Evolutionary conservation across 1,140 invertebrate species (phyloP).

Genomic region (Neotoxoptera formosana): DNA sequence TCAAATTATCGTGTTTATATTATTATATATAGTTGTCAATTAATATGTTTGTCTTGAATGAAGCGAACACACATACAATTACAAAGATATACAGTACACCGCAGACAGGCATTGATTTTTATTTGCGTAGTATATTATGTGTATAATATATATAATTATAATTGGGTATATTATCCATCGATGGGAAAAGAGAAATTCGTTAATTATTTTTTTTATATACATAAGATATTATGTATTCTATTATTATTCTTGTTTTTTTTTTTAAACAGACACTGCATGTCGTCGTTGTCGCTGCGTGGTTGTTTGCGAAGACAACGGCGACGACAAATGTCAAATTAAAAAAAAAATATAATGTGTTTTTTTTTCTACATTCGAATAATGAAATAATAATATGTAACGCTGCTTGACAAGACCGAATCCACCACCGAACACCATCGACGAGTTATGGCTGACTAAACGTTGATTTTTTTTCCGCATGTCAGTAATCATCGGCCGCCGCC

Average conservation of each 20-base stretch:
- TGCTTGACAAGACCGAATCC: background rate
- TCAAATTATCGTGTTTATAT: background rate
- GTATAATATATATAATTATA: background rate
- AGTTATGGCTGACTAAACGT: constrained; percentile 21
- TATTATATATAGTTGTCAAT: background rate
- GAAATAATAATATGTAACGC: background rate
- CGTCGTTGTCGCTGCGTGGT: no score
- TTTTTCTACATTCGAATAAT: background rate
- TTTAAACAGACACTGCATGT: background rate
- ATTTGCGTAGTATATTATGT: background rate
- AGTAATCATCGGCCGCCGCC: background rate
- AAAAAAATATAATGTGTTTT: background rate
- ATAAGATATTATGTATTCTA: background rate
- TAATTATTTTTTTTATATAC: background rate
- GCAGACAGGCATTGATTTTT: background rate
- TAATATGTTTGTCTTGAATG: background rate
- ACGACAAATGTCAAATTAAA: background rate
- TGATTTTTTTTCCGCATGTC: constrained; percentile 17
- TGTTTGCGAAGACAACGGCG: background rate
- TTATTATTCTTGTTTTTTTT: background rate
- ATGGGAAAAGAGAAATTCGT: constrained; percentile 36
- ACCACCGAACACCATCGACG: background rate
- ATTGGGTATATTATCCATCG: background rate
- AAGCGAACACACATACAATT: background rate
- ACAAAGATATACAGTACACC: background rate